Percentiles rank a stretch among this genome's conserved stretches.
phyloP scores from a whole-genome alignment of 2,888 invertebrate species.

The Phengaris arion region DNA sequence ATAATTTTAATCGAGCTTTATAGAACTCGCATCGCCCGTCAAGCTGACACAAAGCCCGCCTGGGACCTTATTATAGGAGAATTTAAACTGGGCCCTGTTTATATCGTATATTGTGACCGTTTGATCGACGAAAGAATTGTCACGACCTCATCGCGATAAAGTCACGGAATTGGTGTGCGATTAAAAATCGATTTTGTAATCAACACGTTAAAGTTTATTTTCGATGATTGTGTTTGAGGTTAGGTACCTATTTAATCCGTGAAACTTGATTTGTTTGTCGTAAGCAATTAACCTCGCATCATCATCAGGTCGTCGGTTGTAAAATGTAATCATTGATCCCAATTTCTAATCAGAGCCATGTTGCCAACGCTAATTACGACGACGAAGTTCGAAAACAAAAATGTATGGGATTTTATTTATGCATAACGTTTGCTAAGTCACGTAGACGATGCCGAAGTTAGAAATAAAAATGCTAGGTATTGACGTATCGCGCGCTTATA shows the following conservation, averaged over 20 bases:
- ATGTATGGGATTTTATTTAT: too few species aligned
- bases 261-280: slow-evolving; percentile 63
- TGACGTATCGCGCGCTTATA: too few species aligned
- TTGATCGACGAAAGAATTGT: slow-evolving; percentile 77
- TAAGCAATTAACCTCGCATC: slow-evolving; percentile 33
- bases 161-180: slow-evolving; percentile 51
- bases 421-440: too few species aligned
- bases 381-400: too few species aligned
- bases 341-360: too few species aligned
- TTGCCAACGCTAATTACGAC: too few species aligned
- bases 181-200: slow-evolving; percentile 40
- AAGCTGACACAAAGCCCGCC: slow-evolving; percentile 75
- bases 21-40: slow-evolving; percentile 77
- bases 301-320: neutral
- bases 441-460: too few species aligned
- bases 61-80: slow-evolving; percentile 69
- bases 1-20: slow-evolving; percentile 75
- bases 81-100: slow-evolving; percentile 75
- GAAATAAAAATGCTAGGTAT: too few species aligned
- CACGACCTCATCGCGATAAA: slow-evolving; percentile 73
- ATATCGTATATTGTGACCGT: slow-evolving; percentile 77
- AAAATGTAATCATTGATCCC: neutral
- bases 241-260: slow-evolving; percentile 60
- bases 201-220: slow-evolving; percentile 46
- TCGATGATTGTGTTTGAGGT: slow-evolving; percentile 57